Conservation (phyloP, 2,888 invertebrate species). For the Drosophila macrospina region DNA sequence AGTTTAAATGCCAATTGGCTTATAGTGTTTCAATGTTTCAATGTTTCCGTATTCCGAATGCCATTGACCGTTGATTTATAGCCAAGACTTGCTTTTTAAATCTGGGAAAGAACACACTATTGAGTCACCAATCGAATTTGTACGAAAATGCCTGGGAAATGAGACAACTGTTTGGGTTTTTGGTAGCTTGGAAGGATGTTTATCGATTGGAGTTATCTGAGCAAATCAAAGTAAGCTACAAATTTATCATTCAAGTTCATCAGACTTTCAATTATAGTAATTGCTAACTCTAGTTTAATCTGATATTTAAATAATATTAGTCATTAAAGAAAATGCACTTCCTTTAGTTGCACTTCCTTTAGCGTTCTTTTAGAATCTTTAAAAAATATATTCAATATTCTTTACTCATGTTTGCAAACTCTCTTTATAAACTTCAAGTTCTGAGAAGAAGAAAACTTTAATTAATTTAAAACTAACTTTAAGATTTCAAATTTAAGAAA, state of each 20-base stretch:
- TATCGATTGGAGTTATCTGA: constrained; percentile 32
- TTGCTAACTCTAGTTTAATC: background rate
- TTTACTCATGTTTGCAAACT: too few relatives aligned
- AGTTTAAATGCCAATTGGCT: constrained; percentile 39
- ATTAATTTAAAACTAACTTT: too few relatives aligned
- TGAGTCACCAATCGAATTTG: constrained; percentile 17
- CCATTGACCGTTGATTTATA: constrained; percentile 50
- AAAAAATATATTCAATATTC: too few relatives aligned
- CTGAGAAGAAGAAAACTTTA: too few relatives aligned
- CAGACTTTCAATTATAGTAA: background rate
- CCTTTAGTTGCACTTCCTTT: too few relatives aligned
- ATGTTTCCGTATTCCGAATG: constrained; percentile 19
- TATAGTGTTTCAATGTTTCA: constrained; percentile 25
- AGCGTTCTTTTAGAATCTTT: too few relatives aligned
- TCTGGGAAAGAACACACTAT: constrained; percentile 3
- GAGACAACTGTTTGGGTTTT: constrained; percentile 26
- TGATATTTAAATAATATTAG: too few relatives aligned
- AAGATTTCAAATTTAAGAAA: too few relatives aligned
- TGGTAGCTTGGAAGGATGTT: constrained; percentile 8
- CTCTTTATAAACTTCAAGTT: too few relatives aligned
- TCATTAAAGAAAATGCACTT: too few relatives aligned
- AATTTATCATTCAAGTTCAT: background rate
- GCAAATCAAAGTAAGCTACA: too few relatives aligned
- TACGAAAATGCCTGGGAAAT: constrained; percentile 11
- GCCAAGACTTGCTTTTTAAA: background rate